Percentiles rank a stretch among this genome's conserved stretches.
These are phyloP conservation scores for Augiades crinisus DNA, from an alignment of 2,888 invertebrate genomes.

Conservation along the genomic window DNA sequence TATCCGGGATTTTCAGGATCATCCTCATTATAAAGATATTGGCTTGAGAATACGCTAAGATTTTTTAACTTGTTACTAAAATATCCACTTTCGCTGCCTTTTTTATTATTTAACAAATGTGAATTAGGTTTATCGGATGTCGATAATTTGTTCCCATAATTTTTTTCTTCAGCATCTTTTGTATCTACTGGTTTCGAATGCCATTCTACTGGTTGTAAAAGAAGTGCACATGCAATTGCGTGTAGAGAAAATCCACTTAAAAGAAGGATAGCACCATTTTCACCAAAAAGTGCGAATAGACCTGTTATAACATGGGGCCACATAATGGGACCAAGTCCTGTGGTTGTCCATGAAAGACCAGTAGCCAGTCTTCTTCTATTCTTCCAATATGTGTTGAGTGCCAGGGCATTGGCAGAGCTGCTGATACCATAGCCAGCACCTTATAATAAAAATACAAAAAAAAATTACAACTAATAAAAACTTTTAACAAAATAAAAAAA, in stretches of 20 bases:
- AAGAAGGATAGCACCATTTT: constrained; percentile 84
- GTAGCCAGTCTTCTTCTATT: constrained; percentile 86
- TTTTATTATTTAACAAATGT: constrained; percentile 39
- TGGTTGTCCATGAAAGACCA: constrained; percentile 86
- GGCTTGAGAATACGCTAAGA: constrained; percentile 80
- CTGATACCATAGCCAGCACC: constrained; percentile 85
- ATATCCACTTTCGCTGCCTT: constrained; percentile 61
- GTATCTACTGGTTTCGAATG: constrained; percentile 76
- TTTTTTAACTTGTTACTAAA: constrained; percentile 70
- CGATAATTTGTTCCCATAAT: constrained; percentile 52
- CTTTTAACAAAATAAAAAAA: too few relatives aligned
- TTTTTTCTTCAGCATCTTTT: constrained; percentile 51
- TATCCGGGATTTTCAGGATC: constrained; percentile 83
- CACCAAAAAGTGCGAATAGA: constrained; percentile 82
- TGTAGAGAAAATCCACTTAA: constrained; percentile 86
- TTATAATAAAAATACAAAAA: constrained; percentile 37
- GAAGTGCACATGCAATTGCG: constrained; percentile 83
- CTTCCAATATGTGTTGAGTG: constrained; percentile 88
- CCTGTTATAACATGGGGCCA: constrained; percentile 87
- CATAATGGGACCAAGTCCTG: constrained; percentile 86
- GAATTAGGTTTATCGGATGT: constrained; percentile 34
- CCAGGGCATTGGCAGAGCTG: constrained; percentile 85
- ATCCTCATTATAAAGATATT: constrained; percentile 84
- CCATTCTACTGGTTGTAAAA: constrained; percentile 89
- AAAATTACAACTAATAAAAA: background rate